Evolutionary conservation across 2,113 vertebrate genomes (phyloP).

Genomic region (Actenoides hombroni): DNA sequence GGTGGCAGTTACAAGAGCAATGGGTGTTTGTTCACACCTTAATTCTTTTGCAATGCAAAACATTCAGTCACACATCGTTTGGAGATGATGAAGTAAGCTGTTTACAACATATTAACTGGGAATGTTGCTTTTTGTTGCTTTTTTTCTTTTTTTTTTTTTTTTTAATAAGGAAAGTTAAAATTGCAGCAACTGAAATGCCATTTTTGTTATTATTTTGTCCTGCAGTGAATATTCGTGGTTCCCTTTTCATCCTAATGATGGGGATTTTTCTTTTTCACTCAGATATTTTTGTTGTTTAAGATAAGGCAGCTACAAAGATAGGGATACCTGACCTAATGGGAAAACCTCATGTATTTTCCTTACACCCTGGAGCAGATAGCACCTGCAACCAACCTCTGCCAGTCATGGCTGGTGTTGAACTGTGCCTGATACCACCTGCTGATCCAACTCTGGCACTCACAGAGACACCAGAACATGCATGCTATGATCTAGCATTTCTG

Average conservation of each 20-base stretch:
- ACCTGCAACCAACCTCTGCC: not conserved
- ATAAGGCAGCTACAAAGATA: not conserved
- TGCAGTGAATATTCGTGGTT: not conserved
- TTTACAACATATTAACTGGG: not conserved
- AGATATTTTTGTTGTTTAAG: not conserved
- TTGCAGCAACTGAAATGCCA: not conserved
- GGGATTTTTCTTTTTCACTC: not conserved
- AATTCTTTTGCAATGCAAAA: not conserved
- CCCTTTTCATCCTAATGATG: not conserved
- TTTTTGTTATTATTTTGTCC: not conserved
- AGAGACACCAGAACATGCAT: rapidly evolving
- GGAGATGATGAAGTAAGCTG: not conserved
- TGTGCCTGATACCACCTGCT: not conserved
- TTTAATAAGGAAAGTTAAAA: not conserved
- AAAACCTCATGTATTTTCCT: not conserved
- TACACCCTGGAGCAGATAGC: not conserved
- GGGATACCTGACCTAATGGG: not conserved
- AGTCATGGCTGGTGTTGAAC: not conserved
- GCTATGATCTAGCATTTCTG: not conserved
- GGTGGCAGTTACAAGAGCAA: not conserved
- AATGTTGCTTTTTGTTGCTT: not conserved
- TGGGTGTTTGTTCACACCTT: not conserved
- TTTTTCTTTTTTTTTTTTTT: not conserved
- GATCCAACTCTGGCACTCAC: not conserved
- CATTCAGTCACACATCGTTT: not conserved